Conservation (phyloP, 2,797 vertebrate species). For the Fundulus diaphanus region DNA sequence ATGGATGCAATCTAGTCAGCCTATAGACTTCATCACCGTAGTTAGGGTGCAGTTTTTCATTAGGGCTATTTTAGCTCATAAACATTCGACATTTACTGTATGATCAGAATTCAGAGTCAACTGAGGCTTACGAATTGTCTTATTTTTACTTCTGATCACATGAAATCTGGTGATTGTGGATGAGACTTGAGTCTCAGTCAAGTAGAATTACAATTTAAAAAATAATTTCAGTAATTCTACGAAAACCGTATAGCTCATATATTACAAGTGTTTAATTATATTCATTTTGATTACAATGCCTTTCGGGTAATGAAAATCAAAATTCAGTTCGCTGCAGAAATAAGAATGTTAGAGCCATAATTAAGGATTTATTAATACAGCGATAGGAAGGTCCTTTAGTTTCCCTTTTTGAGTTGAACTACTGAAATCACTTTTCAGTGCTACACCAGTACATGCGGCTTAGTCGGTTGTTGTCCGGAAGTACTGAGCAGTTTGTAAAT, state of each 20-base stretch:
- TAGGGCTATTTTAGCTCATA: not conserved
- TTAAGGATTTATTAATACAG: not conserved
- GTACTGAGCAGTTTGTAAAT: not conserved
- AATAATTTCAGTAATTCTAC: not conserved
- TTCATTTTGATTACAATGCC: not conserved
- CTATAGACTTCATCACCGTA: no score
- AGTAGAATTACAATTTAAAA: no score
- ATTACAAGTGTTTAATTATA: not conserved
- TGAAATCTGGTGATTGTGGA: not conserved
- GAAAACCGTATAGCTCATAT: not conserved
- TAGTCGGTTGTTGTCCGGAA: not conserved
- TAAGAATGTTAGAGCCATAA: not conserved
- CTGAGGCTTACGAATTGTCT: not conserved
- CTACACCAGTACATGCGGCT: not conserved
- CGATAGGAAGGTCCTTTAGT: not conserved
- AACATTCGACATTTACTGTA: not conserved
- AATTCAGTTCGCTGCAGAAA: not conserved
- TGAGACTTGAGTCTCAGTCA: not conserved
- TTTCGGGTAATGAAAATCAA: not conserved
- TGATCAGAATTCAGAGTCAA: no score
- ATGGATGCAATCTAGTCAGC: not conserved
- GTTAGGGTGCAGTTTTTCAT: not conserved
- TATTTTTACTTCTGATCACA: not conserved
- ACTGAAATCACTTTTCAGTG: not conserved
- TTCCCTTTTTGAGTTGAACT: not conserved